Conservation (phyloP, 1,140 invertebrate species). For the Temnothorax longispinosus region DNA sequence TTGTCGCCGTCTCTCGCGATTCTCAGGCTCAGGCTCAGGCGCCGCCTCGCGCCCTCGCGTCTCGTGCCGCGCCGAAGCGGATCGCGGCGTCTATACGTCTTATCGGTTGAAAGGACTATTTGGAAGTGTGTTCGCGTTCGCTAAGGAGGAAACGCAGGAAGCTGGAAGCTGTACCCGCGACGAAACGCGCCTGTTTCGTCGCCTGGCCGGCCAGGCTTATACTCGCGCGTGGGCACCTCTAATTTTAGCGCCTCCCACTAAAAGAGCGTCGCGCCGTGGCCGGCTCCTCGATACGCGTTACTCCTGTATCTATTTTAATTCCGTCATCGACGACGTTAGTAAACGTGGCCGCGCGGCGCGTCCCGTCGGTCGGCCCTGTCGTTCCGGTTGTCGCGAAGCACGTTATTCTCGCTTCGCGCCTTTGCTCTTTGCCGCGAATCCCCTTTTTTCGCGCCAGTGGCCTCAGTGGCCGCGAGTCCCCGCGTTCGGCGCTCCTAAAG, state of each 20-base stretch:
- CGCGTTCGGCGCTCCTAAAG: conserved; percentile 61
- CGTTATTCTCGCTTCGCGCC: conserved; percentile 21
- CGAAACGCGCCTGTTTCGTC: conserved; percentile 43
- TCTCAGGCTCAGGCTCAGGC: too few relatives aligned
- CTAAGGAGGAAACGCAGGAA: conserved; percentile 26
- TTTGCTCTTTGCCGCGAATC: background rate
- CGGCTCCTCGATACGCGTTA: background rate
- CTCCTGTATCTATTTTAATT: conserved; percentile 73
- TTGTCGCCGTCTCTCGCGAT: too few relatives aligned
- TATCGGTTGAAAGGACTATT: conserved; percentile 74
- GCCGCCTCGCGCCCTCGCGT: too few relatives aligned
- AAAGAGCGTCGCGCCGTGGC: conserved; percentile 34
- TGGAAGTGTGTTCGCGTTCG: conserved; percentile 68
- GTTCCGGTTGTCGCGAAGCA: background rate
- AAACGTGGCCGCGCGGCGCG: background rate
- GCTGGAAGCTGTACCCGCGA: conserved; percentile 19
- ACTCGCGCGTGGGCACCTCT: conserved; percentile 71
- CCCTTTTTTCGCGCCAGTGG: conserved; percentile 11
- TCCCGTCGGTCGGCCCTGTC: background rate
- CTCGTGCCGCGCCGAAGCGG: background rate
- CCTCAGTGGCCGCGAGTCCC: background rate
- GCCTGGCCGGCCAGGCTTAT: background rate
- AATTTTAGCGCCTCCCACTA: conserved; percentile 80
- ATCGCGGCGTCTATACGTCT: conserved; percentile 26
- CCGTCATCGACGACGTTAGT: conserved; percentile 65